These are phyloP conservation scores for Trissolcus basalis DNA, from an alignment of 1,140 invertebrate genomes.

Conservation along the genomic window DNA sequence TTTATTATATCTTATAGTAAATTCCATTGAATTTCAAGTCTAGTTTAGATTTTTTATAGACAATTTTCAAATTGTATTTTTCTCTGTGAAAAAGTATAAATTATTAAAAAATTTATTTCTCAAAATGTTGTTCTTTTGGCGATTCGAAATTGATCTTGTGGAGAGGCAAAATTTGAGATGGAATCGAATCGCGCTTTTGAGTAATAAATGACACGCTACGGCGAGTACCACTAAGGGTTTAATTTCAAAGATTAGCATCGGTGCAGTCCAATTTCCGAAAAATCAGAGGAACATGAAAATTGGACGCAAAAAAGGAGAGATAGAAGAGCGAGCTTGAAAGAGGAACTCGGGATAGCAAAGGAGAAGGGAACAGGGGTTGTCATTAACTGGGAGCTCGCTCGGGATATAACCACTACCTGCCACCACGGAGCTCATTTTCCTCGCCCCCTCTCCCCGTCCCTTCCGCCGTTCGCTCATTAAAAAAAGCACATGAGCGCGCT, in stretches of 20 bases:
- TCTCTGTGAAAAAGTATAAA: too few species aligned
- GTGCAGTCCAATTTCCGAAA: conserved; percentile 45
- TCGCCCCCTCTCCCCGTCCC: conserved; percentile 53
- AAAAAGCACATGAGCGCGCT: conserved; percentile 67
- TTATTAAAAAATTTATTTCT: too few species aligned
- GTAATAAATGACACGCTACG: conserved; percentile 49
- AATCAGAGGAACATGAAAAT: conserved; percentile 45
- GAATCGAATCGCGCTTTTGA: conserved; percentile 26
- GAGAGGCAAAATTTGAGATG: conserved; percentile 15
- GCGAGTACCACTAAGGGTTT: conserved; percentile 41
- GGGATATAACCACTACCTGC: conserved; percentile 75
- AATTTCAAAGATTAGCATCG: conserved; percentile 48
- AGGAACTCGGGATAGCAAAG: conserved; percentile 55
- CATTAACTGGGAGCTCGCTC: conserved; percentile 75
- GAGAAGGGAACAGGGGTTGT: conserved; percentile 70
- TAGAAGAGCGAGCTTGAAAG: conserved; percentile 21
- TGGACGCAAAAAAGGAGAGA: conserved; percentile 26
- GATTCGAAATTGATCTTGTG: too few species aligned
- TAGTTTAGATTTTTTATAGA: too few species aligned
- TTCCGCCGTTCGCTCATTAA: conserved; percentile 59
- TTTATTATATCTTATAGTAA: too few species aligned
- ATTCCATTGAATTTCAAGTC: too few species aligned
- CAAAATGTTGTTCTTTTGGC: too few species aligned
- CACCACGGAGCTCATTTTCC: conserved; percentile 74
- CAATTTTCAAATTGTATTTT: too few species aligned